Conservation (phyloP, 2,797 vertebrate species). For the Aphelocoma californica region DNA sequence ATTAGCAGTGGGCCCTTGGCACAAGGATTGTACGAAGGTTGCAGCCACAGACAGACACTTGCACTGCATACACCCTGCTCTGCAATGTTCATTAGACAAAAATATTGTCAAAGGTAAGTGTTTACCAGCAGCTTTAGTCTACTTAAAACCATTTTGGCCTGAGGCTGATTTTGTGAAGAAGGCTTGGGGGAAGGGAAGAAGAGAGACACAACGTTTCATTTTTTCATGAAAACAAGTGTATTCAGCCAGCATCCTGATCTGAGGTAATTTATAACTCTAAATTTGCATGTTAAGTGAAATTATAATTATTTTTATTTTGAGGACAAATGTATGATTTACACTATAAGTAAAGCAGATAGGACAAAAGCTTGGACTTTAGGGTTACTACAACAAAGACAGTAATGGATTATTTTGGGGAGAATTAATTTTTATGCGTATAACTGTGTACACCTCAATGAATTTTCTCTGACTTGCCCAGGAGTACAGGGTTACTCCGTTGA, state of each 20-base stretch:
- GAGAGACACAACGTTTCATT: not conserved
- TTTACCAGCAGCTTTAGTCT: conserved; percentile 47
- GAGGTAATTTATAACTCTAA: not conserved
- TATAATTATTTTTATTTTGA: conserved; percentile 34
- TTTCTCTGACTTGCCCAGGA: not conserved
- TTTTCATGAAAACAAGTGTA: conserved; percentile 14
- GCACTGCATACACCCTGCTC: conserved; percentile 30
- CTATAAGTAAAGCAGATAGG: not conserved
- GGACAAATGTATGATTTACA: not conserved
- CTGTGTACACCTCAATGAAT: not conserved
- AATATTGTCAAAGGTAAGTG: conserved; percentile 58
- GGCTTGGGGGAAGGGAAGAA: conserved; percentile 10
- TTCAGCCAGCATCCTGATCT: not conserved
- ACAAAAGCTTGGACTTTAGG: not conserved
- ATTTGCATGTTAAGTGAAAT: conserved; percentile 49
- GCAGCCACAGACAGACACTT: conserved; percentile 17
- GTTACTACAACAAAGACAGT: not conserved
- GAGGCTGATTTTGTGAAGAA: conserved; percentile 5
- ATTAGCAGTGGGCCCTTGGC: conserved; percentile 36
- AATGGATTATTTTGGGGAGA: not conserved
- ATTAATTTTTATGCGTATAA: not conserved
- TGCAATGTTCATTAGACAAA: conserved; percentile 53
- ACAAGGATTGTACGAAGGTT: not conserved
- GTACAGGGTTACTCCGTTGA: not conserved
- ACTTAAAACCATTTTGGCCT: conserved; percentile 29